Conservation (phyloP, 2,797 vertebrate species). For the Dendrocincla tyrannina region DNA sequence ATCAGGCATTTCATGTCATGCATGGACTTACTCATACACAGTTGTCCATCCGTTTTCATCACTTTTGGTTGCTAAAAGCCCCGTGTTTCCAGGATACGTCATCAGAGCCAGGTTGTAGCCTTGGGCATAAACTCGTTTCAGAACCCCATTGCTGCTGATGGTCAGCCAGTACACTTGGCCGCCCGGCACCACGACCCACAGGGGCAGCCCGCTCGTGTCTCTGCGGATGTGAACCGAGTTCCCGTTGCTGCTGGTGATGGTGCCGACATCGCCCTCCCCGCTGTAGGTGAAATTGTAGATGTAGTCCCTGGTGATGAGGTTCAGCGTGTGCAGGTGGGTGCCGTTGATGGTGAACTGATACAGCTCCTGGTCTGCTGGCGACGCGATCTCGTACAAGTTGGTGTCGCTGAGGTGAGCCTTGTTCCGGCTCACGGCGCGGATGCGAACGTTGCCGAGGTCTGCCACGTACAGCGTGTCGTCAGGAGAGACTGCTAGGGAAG, state of each 20-base stretch:
- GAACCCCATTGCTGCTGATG: slow-evolving; percentile 93
- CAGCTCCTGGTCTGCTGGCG: slow-evolving; percentile 91
- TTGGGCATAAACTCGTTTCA: slow-evolving; percentile 93
- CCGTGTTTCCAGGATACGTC: slow-evolving; percentile 92
- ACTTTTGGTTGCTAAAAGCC: slow-evolving; percentile 93
- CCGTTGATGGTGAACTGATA: slow-evolving; percentile 94
- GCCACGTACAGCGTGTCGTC: slow-evolving; percentile 91
- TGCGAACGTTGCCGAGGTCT: slow-evolving; percentile 92
- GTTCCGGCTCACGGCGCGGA: slow-evolving; percentile 89
- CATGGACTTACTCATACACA: slow-evolving; percentile 89
- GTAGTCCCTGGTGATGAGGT: slow-evolving; percentile 92
- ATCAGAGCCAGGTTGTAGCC: slow-evolving; percentile 93
- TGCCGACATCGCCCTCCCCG: slow-evolving; percentile 84
- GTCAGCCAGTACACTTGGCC: slow-evolving; percentile 95
- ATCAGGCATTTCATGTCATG: not conserved
- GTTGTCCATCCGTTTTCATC: slow-evolving; percentile 98
- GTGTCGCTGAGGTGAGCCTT: slow-evolving; percentile 83
- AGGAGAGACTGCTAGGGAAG: slow-evolving; percentile 89
- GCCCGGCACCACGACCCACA: slow-evolving; percentile 91
- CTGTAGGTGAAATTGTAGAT: slow-evolving; percentile 93
- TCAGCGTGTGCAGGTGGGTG: slow-evolving; percentile 91
- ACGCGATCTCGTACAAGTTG: slow-evolving; percentile 89
- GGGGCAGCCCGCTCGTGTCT: slow-evolving; percentile 88
- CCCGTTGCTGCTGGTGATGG: slow-evolving; percentile 82
- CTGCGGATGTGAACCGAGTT: slow-evolving; percentile 88